A percentile compares a stretch with the other conserved stretches of the same genome.
Evolutionary conservation across 2,797 vertebrate species (phyloP).

Genomic region (Philypnodon macrostomus): DNA sequence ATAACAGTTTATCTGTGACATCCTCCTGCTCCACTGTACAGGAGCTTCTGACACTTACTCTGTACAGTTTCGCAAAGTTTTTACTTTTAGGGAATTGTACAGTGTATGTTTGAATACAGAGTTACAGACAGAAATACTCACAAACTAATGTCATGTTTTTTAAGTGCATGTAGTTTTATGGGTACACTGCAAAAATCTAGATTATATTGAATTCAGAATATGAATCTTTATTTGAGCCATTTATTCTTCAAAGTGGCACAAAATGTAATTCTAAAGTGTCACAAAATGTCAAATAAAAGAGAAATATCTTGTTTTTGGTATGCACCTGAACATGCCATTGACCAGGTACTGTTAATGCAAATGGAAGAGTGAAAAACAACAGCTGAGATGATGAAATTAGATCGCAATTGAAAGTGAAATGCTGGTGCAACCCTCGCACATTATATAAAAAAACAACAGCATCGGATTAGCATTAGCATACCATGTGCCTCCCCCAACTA

Average conservation of each 20-base stretch:
- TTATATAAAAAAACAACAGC: constrained; percentile 5
- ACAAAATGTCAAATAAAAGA: too few relatives aligned
- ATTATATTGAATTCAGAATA: too few relatives aligned
- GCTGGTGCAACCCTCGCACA: background rate
- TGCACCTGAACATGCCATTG: constrained; percentile 11
- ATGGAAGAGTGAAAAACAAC: background rate
- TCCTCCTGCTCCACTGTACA: background rate
- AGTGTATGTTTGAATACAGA: too few relatives aligned
- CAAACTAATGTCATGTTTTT: too few relatives aligned
- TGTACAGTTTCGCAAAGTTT: background rate
- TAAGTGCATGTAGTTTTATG: too few relatives aligned
- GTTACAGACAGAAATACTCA: too few relatives aligned
- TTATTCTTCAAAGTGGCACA: too few relatives aligned
- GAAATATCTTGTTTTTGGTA: too few relatives aligned
- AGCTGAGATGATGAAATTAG: constrained; percentile 16
- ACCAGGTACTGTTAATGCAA: constrained; percentile 15
- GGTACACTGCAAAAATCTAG: too few relatives aligned
- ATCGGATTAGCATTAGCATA: constrained; percentile 3
- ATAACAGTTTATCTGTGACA: constrained; percentile 6
- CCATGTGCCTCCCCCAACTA: background rate
- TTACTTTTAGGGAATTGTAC: background rate
- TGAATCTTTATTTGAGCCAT: too few relatives aligned
- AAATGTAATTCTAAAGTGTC: too few relatives aligned
- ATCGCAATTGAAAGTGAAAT: constrained; percentile 10
- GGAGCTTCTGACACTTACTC: background rate